phyloP scores from a whole-genome alignment of 2,888 invertebrate genomes.

The Andrena flavipes region DNA sequence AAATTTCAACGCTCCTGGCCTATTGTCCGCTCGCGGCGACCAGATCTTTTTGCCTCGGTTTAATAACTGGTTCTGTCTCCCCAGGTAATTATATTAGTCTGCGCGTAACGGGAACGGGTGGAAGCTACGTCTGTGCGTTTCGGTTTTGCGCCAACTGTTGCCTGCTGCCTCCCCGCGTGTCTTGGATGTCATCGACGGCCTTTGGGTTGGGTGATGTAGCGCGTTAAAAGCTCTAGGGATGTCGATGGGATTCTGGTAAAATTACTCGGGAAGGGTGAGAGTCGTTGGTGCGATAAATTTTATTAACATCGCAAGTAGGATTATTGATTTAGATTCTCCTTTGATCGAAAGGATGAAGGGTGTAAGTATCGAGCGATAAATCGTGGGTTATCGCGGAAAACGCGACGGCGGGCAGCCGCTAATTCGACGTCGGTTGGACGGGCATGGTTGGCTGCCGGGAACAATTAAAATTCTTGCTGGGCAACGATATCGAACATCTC shows the following conservation, averaged over 20 bases:
- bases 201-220: no score
- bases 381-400: constrained; percentile 41
- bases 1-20: constrained; percentile 23
- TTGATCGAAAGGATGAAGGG: no score
- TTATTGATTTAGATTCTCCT: no score
- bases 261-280: no score
- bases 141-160: not conserved
- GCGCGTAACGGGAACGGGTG: constrained; percentile 45
- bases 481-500: constrained; percentile 59
- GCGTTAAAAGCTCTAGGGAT: no score
- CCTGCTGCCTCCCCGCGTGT: not conserved
- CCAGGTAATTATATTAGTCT: constrained; percentile 47
- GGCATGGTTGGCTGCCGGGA: constrained; percentile 26
- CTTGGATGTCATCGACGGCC: no score
- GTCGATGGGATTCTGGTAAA: no score
- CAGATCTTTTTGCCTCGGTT: constrained; percentile 14
- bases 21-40: not conserved
- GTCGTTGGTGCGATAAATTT: no score
- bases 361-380: constrained; percentile 33
- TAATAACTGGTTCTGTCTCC: constrained; percentile 51
- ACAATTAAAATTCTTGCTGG: constrained; percentile 64
- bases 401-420: constrained; percentile 12
- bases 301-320: no score
- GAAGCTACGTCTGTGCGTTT: not conserved
- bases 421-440: constrained; percentile 38